Conservation (phyloP, 2,113 vertebrate genomes). For the Laticauda colubrina region DNA sequence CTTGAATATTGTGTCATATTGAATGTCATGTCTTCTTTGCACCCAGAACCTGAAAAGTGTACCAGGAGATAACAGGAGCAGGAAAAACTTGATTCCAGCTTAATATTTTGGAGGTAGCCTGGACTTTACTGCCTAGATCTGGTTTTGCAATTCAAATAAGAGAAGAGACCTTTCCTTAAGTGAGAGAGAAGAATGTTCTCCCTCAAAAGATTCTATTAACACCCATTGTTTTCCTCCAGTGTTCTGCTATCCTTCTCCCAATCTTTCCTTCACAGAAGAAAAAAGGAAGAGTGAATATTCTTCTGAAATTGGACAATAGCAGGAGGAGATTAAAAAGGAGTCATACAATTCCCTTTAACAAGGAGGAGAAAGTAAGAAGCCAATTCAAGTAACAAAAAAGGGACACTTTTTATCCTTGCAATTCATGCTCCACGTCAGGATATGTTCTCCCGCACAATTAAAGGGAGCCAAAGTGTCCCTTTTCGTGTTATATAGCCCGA, state of each 20-base stretch:
- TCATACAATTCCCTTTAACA: not conserved
- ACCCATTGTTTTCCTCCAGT: not conserved
- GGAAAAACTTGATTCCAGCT: not conserved
- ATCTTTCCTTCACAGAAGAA: not conserved
- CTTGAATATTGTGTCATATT: not conserved
- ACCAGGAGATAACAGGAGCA: not conserved
- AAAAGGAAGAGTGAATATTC: not conserved
- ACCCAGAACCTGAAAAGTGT: not conserved
- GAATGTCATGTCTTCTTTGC: not conserved
- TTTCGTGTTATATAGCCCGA: not conserved
- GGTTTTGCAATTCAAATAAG: not conserved
- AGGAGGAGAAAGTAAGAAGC: not conserved
- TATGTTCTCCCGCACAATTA: constrained; percentile 45
- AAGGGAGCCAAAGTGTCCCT: not conserved
- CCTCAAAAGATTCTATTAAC: not conserved
- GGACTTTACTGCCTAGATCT: not conserved
- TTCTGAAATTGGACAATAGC: not conserved
- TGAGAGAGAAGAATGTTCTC: not conserved
- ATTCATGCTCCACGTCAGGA: constrained; percentile 51
- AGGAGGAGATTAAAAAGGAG: not conserved
- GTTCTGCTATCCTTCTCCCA: not conserved
- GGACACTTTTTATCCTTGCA: not conserved
- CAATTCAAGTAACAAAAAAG: not conserved
- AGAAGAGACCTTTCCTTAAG: not conserved
- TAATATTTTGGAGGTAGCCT: not conserved